Evolutionary conservation across 1,140 invertebrate species (phyloP).

Genomic region (Agrilus planipennis): DNA sequence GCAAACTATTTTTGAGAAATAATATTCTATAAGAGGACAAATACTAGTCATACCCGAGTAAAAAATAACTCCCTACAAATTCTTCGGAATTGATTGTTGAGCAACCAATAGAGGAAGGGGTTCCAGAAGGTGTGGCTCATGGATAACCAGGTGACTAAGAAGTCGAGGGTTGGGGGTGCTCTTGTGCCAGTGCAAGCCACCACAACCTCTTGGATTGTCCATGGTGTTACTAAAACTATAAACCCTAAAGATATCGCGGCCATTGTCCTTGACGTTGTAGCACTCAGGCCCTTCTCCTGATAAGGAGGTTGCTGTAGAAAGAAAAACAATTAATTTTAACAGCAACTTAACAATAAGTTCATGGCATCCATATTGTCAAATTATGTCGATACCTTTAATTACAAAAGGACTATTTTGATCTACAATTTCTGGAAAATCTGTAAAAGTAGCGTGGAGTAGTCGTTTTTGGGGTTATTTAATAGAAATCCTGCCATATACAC

Average conservation of each 20-base stretch:
- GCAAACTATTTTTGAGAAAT: too few species aligned
- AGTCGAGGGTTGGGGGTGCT: constrained; percentile 67
- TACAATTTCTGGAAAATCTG: too few species aligned
- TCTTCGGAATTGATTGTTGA: constrained; percentile 72
- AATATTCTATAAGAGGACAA: too few species aligned
- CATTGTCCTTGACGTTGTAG: constrained; percentile 71
- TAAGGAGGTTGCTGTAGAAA: too few species aligned
- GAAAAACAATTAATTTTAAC: too few species aligned
- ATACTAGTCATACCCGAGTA: constrained; percentile 50
- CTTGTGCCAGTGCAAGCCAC: constrained; percentile 71
- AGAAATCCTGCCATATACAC: too few species aligned
- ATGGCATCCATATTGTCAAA: too few species aligned
- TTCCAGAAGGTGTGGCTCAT: constrained; percentile 83
- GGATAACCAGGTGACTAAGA: constrained; percentile 71
- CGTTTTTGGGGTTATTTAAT: too few species aligned
- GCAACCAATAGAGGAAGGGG: constrained; percentile 75
- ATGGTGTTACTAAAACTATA: constrained; percentile 78
- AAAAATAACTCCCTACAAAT: constrained; percentile 62
- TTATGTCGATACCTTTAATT: too few species aligned
- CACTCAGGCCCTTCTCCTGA: constrained; percentile 62
- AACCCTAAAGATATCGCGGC: constrained; percentile 78
- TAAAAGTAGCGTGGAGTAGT: too few species aligned
- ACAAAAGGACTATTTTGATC: too few species aligned
- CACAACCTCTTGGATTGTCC: constrained; percentile 80
- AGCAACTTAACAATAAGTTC: too few species aligned